Evolutionary conservation across 2,888 invertebrate species (phyloP), one percentile per base, ranked within the genome.

Genomic region (Graphium colonna): DNA sequence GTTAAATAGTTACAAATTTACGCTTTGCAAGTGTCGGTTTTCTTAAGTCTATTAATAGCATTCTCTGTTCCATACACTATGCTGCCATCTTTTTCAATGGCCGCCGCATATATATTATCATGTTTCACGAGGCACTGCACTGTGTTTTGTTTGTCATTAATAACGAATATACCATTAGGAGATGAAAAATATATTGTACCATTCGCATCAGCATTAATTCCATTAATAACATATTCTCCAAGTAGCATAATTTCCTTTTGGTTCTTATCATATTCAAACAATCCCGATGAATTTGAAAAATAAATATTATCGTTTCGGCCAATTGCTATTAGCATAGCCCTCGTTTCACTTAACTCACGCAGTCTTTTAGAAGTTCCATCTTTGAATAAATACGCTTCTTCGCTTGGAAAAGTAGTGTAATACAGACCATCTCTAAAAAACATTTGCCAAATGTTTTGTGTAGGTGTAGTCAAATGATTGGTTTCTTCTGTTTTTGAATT

Each of bases 401-500:
- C 68, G 3, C 58, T 52, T 33, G 66, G 61, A 39, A 75, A 82
- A 0, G 68, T 72, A 1, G 81, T 75, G 54, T 75, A 84, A 60
- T 81, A 86, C 0, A 86, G 55, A n/a, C 69, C 66, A 16, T 79
- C 69, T 49, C 75, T 77, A 52, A 65, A 79, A 51, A 82, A 85
- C 64, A 87, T 63, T 63, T 87, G 84, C 86, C 86, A 87, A 41
- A 85, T 71, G 43, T 69, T 83, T 10, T 62, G 45, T 3, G 62
- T 57, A 0, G 67, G 71, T 0, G 69, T 59, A n/a, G 61, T 40
- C 3, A 75, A 3, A 40, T 69, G 68, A 1, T 52, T 63, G 1
- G 77, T 75, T 1, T 26, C 60, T 50, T 77, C 77, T 4, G 68
- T 63, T 0, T 66, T 57, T 28, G 73, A 74, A 59, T 84, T 57